phyloP scores from a whole-genome alignment of 2,888 invertebrate genomes.

The Watsonalla binaria region DNA sequence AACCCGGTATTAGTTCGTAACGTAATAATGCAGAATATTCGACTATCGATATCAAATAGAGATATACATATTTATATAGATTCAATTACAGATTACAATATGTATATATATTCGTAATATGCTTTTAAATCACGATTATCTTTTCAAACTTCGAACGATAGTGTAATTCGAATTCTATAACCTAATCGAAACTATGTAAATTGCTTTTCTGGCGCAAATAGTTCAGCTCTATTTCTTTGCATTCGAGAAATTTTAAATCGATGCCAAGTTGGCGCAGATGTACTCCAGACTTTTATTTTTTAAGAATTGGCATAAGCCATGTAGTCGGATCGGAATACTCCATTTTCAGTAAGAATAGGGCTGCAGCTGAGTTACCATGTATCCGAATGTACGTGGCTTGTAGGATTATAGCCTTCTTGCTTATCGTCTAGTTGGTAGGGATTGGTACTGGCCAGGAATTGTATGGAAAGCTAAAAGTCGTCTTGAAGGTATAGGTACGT shows the following conservation, averaged over 20 bases:
- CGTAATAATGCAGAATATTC: background rate
- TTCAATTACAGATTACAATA: background rate
- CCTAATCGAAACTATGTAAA: no score
- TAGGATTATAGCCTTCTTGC: constrained; percentile 10
- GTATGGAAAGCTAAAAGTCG: no score
- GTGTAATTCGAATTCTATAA: background rate
- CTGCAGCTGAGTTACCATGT: constrained; percentile 22
- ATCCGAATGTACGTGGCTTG: constrained; percentile 10
- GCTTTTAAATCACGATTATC: background rate
- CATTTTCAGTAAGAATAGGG: constrained; percentile 26
- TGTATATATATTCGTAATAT: background rate
- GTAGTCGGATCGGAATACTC: constrained; percentile 23
- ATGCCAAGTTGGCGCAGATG: no score
- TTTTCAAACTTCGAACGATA: background rate
- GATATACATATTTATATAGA: background rate
- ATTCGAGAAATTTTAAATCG: background rate
- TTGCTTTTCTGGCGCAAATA: background rate
- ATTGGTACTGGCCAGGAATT: no score
- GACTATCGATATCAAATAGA: background rate
- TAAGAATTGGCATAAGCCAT: constrained; percentile 26
- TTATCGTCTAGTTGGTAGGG: constrained; percentile 6
- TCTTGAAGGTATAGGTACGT: no score
- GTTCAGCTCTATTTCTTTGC: constrained; percentile 19
- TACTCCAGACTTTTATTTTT: constrained; percentile 5
- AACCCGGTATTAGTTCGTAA: no score